A percentile compares a stretch with the other conserved stretches of the same genome.
Evolutionary conservation across 1,140 invertebrate genomes (phyloP).

Genomic region (Drosophila seguyi): DNA sequence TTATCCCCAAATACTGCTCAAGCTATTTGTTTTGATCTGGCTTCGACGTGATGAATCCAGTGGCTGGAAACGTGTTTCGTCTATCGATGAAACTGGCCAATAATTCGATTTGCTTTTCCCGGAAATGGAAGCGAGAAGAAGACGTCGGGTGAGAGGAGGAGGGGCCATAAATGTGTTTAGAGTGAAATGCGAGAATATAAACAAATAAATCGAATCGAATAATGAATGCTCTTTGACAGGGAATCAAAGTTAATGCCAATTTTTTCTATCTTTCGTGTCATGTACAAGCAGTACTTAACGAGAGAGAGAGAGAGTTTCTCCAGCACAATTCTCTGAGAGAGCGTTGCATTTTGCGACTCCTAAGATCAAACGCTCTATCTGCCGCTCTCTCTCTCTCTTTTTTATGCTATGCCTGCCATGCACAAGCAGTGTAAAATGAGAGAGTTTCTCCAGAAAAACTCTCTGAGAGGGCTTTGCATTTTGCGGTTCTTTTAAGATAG

Average conservation of each 20-base stretch:
- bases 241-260: neutral
- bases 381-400: neutral
- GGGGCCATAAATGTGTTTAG: constrained; percentile 12
- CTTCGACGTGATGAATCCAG: neutral
- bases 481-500: too few species aligned
- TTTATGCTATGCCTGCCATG: too few species aligned
- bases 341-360: too few species aligned
- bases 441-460: too few species aligned
- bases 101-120: constrained; percentile 20
- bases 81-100: constrained; percentile 3
- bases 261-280: neutral
- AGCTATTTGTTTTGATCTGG: constrained; percentile 6
- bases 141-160: neutral
- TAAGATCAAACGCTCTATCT: neutral
- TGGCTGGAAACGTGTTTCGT: neutral
- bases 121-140: neutral
- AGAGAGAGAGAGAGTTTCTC: neutral
- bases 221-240: neutral
- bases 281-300: neutral
- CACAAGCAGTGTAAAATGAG: too few species aligned
- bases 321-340: neutral
- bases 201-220: constrained; percentile 1
- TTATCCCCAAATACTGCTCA: neutral
- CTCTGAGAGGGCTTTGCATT: too few species aligned
- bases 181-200: constrained; percentile 2